Conservation (phyloP, 2,888 invertebrate species). For the Dorcus parallelipipedus region DNA sequence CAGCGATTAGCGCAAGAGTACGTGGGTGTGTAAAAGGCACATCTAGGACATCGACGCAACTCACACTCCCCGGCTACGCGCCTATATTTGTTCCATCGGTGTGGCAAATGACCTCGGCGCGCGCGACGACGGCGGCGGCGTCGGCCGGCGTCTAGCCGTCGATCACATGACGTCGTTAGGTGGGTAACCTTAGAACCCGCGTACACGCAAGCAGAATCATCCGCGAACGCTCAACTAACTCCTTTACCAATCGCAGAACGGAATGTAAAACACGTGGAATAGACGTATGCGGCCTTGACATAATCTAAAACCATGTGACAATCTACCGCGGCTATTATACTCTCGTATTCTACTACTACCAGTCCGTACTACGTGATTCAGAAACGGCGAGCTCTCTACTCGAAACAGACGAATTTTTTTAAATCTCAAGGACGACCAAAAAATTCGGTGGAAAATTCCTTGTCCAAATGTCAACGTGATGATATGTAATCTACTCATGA, state of each 20-base stretch:
- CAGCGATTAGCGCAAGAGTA: background rate
- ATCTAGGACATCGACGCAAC: background rate
- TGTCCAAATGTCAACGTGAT: too few relatives aligned
- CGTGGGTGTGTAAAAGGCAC: background rate
- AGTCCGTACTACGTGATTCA: too few relatives aligned
- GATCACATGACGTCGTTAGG: background rate
- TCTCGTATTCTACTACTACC: background rate
- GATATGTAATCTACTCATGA: too few relatives aligned
- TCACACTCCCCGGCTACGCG: background rate
- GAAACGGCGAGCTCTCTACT: too few relatives aligned
- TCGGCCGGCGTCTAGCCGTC: constrained; percentile 20
- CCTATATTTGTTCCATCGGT: constrained; percentile 23
- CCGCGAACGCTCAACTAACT: background rate
- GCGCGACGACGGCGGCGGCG: constrained; percentile 9
- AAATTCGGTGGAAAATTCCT: too few relatives aligned
- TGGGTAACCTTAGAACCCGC: background rate
- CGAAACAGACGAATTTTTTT: too few relatives aligned
- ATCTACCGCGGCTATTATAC: background rate
- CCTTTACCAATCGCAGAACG: background rate
- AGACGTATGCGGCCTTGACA: background rate
- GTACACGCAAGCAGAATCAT: background rate
- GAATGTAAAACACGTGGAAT: too few relatives aligned
- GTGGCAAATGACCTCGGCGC: constrained; percentile 34
- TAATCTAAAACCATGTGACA: background rate
- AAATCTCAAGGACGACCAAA: too few relatives aligned